Base-by-base conservation (phyloP, 2,797 vertebrate genomes). In the Synaphobranchus kaupii region DNA sequence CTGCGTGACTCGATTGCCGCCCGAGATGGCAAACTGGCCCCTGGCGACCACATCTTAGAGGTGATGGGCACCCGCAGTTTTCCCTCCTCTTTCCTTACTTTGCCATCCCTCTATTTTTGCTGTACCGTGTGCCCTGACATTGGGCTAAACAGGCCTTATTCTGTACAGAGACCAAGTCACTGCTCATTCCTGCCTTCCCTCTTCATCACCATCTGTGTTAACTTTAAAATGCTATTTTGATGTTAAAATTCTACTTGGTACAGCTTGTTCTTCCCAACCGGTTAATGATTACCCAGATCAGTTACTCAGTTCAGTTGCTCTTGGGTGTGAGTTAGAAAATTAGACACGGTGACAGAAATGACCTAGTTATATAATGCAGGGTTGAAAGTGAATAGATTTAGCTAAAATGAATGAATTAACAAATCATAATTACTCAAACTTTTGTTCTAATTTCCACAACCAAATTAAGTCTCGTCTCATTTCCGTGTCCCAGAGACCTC, bases 21-120 rank as follows among this genome's bases (percentile, higher is more conserved):
- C 86, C 94, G 96, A 0, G 97, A 98, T 88, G 97, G 97, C 90
- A 96, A 95, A 89, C 95, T 99, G 92, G 97, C 97, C 39, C 98
- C 98, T 0, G 98, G 98, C 85, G 98, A 99, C 89, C 98, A 98
- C 88, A 97, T 99, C 91, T 93, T 98, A 52, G 97, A 99, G 97
- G 98, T 98, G 92, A 90, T 93, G 52, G 28, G 52, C 39, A 9
- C 9, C 84, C 22, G n/a, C 17, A 3, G 2, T 66, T 84, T 50
- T 68, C 34, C 52, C 34, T 13, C 56, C 56, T 54, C 60, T 66
- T 84, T 84, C 73, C 58, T 54, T 71, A 5, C 34, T 39, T 81
- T 71, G 9, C n/a, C 80, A 78, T 31, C 39, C 86, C 13, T 76
- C 52, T 80, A 22, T 81, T 83, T 85, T 86, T 54, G 83, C 39